These are phyloP conservation scores for Copsychus sechellarum DNA, from an alignment of 2,113 vertebrate species.

Conservation along the genomic window DNA sequence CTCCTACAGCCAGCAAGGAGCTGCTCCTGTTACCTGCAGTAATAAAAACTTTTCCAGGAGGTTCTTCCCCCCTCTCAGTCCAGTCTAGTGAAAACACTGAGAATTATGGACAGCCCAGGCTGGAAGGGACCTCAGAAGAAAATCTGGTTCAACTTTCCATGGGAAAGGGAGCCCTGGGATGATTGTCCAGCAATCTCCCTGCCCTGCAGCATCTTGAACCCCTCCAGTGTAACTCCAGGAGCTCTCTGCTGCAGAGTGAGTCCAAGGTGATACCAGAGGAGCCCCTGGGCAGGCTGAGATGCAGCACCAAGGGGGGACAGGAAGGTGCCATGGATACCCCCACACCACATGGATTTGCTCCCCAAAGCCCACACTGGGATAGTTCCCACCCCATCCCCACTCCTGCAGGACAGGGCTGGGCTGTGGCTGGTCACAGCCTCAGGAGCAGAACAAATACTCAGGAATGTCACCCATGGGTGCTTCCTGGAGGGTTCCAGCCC, in stretches of 20 bases:
- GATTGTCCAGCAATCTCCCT: not conserved
- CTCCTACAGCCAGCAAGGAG: not conserved
- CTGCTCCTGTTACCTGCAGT: not conserved
- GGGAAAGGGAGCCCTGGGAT: not conserved
- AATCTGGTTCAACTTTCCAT: not conserved
- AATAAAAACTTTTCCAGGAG: not conserved
- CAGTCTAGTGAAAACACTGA: not conserved
- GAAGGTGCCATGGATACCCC: not conserved
- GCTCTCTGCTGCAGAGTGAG: not conserved
- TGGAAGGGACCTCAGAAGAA: not conserved
- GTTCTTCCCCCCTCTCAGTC: not conserved
- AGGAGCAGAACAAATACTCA: not conserved
- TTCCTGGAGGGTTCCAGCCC: not conserved
- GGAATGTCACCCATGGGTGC: not conserved
- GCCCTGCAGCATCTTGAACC: not conserved
- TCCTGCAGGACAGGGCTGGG: not conserved
- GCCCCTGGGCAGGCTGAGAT: not conserved
- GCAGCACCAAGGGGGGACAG: not conserved
- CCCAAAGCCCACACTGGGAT: accelerated
- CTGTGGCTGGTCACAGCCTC: not conserved
- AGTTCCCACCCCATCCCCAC: not conserved
- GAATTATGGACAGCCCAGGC: not conserved
- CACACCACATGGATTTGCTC: accelerated
- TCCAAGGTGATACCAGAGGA: not conserved
- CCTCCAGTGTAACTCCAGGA: not conserved